phyloP scores from a whole-genome alignment of 2,797 vertebrate genomes.

The Falco novaeseelandiae region DNA sequence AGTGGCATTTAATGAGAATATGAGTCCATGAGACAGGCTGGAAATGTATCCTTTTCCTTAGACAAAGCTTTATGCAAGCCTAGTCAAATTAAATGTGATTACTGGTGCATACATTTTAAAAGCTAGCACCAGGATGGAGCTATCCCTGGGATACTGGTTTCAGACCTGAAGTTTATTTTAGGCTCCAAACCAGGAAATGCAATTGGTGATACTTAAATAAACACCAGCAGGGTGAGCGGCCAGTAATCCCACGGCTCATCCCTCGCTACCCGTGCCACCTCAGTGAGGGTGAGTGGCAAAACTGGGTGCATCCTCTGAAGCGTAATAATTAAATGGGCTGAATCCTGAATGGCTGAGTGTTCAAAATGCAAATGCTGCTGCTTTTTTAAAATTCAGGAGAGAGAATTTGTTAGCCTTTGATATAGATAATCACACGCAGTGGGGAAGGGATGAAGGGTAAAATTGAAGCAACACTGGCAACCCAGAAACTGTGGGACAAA shows the following conservation, averaged over 20 bases:
- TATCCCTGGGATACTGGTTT: not conserved
- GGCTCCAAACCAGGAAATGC: not conserved
- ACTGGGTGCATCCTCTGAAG: not conserved
- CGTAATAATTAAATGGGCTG: not conserved
- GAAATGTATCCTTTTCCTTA: not conserved
- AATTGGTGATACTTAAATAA: not conserved
- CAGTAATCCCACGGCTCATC: not conserved
- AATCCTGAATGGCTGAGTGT: not conserved
- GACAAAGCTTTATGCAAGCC: not conserved
- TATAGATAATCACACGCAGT: not conserved
- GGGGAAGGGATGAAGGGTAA: not conserved
- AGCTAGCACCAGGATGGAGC: not conserved
- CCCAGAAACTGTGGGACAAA: not conserved
- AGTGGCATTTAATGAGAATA: not conserved
- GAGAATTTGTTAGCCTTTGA: slow-evolving; percentile 22
- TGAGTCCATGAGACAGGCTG: not conserved
- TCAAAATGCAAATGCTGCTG: slow-evolving; percentile 40
- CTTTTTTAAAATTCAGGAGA: not conserved
- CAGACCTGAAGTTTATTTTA: not conserved
- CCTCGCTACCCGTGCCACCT: not conserved
- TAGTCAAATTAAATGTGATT: not conserved
- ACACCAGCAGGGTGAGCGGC: not conserved
- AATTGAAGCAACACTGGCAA: not conserved
- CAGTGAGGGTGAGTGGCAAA: not conserved
- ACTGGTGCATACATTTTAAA: not conserved